phyloP scores from a whole-genome alignment of 1,140 invertebrate species.

The Agrilus planipennis region DNA sequence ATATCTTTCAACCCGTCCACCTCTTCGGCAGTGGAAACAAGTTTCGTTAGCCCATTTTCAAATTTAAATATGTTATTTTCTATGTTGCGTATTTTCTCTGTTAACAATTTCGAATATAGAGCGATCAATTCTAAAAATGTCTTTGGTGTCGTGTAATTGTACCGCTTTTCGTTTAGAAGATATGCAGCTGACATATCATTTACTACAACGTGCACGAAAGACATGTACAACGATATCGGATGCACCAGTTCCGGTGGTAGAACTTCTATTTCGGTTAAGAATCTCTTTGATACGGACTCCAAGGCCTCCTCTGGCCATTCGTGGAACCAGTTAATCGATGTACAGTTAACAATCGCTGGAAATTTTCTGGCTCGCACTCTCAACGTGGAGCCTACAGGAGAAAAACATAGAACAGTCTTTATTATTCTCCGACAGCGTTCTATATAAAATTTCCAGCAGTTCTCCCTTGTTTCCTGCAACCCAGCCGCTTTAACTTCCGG shows the following conservation, averaged over 20 bases:
- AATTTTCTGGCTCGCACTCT: slow-evolving; percentile 80
- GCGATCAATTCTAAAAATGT: slow-evolving; percentile 90
- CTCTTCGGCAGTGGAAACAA: slow-evolving; percentile 71
- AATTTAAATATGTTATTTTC: slow-evolving; percentile 65
- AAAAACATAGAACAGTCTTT: slow-evolving; percentile 83
- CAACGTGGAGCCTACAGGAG: slow-evolving; percentile 77
- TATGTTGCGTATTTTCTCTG: slow-evolving; percentile 65
- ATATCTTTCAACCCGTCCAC: slow-evolving; percentile 37
- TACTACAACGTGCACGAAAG: slow-evolving; percentile 77
- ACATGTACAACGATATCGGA: slow-evolving; percentile 78
- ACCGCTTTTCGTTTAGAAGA: slow-evolving; percentile 74
- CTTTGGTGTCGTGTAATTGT: slow-evolving; percentile 94
- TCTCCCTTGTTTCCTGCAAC: slow-evolving; percentile 76
- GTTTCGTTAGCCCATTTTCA: slow-evolving; percentile 78
- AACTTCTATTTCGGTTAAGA: slow-evolving; percentile 63
- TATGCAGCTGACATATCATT: slow-evolving; percentile 77
- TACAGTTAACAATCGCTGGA: slow-evolving; percentile 88
- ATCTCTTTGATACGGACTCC: slow-evolving; percentile 74
- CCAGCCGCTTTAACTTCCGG: slow-evolving; percentile 80
- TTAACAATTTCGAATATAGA: slow-evolving; percentile 72
- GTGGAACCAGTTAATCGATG: slow-evolving; percentile 91
- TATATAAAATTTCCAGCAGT: slow-evolving; percentile 94
- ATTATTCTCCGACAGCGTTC: slow-evolving; percentile 66
- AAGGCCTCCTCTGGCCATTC: slow-evolving; percentile 89
- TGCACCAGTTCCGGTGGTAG: slow-evolving; percentile 48